Evolutionary conservation across 2,113 vertebrate genomes (phyloP).

Genomic region (Pachyramphus minor): DNA sequence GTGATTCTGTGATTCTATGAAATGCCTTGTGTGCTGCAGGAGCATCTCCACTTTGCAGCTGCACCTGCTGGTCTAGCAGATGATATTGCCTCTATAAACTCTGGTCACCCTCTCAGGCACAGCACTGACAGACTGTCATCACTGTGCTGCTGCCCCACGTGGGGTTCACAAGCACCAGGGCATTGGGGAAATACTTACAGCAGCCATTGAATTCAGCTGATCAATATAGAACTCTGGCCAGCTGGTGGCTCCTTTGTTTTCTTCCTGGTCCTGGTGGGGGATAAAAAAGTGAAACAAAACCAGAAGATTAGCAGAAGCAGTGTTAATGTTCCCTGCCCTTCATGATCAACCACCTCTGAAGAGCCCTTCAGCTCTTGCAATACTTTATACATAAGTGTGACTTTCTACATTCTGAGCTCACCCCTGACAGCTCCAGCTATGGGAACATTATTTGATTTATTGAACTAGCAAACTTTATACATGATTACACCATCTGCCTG

Average conservation of each 20-base stretch:
- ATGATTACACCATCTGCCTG: neutral
- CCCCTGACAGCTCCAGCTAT: neutral
- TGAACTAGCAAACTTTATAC: neutral
- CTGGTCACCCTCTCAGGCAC: accelerated
- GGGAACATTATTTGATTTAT: neutral
- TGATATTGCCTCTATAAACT: neutral
- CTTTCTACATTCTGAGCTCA: neutral
- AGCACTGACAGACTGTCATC: neutral
- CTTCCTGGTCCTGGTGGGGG: slow-evolving; percentile 89
- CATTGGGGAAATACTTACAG: slow-evolving; percentile 80
- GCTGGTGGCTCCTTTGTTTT: slow-evolving; percentile 97
- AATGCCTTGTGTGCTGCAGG: neutral
- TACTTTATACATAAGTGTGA: neutral
- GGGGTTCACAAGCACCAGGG: neutral
- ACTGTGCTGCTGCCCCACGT: accelerated
- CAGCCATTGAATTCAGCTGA: slow-evolving; percentile 97
- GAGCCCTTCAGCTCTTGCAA: neutral
- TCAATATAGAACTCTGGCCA: slow-evolving; percentile 99
- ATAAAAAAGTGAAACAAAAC: neutral
- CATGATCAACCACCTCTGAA: neutral
- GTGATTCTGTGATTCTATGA: accelerated
- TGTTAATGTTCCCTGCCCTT: neutral
- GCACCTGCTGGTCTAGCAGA: neutral
- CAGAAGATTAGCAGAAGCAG: neutral
- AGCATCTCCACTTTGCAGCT: neutral